These are phyloP conservation scores for Nematostella vectensis DNA, from an alignment of 92 coral and sea anemone genomes.

Conservation along the genomic window DNA sequence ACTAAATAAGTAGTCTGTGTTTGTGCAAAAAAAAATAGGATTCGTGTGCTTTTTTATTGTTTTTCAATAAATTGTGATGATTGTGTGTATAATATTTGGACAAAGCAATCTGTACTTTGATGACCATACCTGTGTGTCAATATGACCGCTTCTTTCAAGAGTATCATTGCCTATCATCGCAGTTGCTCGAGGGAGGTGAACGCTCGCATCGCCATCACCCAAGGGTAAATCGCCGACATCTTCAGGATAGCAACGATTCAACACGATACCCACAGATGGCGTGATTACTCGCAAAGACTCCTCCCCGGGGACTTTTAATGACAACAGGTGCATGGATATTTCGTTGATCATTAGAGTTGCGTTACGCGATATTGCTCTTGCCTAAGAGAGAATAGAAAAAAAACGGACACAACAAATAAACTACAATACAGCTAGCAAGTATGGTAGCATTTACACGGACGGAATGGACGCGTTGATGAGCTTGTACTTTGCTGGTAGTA, in stretches of 20 bases:
- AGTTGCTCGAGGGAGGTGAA: slow-evolving; percentile 18
- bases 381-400: slow-evolving; percentile 10
- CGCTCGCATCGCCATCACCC: slow-evolving; percentile 13
- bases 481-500: too few relatives aligned
- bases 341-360: slow-evolving; percentile 9
- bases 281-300: slow-evolving; percentile 15
- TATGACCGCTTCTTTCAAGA: slow-evolving; percentile 6
- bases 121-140: slow-evolving; percentile 31
- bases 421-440: too few relatives aligned
- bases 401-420: too few relatives aligned
- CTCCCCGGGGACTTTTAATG: slow-evolving; percentile 28
- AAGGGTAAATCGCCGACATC: slow-evolving; percentile 18
- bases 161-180: slow-evolving; percentile 17
- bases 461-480: too few relatives aligned
- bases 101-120: too few relatives aligned
- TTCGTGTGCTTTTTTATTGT: too few relatives aligned
- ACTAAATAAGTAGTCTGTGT: too few relatives aligned
- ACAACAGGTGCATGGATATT: slow-evolving; percentile 8
- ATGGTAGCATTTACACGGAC: too few relatives aligned
- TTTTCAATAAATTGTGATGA: not conserved
- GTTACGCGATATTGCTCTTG: slow-evolving; percentile 8
- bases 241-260: slow-evolving; percentile 24
- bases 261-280: slow-evolving; percentile 15
- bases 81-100: not conserved
- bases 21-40: too few relatives aligned